phyloP scores from a whole-genome alignment of 2,888 invertebrate species.

The Drosophila algonquin region DNA sequence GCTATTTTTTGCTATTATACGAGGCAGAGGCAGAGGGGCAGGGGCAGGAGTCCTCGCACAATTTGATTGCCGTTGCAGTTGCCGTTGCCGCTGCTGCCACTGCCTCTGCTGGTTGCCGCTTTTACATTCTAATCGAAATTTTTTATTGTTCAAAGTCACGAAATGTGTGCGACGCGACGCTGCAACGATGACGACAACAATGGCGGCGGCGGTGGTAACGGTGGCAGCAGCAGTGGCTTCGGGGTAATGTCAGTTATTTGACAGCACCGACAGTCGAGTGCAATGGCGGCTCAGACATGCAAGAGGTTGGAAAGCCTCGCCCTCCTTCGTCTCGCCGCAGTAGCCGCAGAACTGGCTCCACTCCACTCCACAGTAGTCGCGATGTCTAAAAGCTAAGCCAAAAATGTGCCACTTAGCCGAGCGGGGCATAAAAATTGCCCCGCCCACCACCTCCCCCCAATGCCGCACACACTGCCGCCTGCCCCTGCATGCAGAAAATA shows the following conservation, averaged over 20 bases:
- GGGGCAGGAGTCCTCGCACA: slow-evolving; percentile 30
- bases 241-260: slow-evolving; percentile 78
- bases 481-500: slow-evolving; percentile 33
- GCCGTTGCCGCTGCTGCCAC: slow-evolving; percentile 28
- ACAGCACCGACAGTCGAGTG: slow-evolving; percentile 75
- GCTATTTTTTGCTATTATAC: slow-evolving; percentile 58
- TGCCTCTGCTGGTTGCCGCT: slow-evolving; percentile 51
- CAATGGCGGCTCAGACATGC: slow-evolving; percentile 57
- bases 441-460: slow-evolving; percentile 5
- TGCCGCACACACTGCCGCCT: not conserved
- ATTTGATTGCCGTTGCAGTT: slow-evolving; percentile 67
- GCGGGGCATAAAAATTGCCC: slow-evolving; percentile 70
- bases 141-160: slow-evolving; percentile 76
- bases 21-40: no score
- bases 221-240: slow-evolving; percentile 21
- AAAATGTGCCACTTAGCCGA: slow-evolving; percentile 75
- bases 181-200: slow-evolving; percentile 45
- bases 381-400: slow-evolving; percentile 73
- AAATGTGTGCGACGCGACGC: slow-evolving; percentile 59
- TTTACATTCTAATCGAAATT: slow-evolving; percentile 80
- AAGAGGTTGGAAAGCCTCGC: slow-evolving; percentile 1
- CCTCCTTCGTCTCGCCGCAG: slow-evolving; percentile 38
- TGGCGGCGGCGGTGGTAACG: slow-evolving; percentile 32
- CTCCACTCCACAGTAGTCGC: slow-evolving; percentile 35
- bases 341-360: slow-evolving; percentile 42